phyloP scores from a whole-genome alignment of 1,140 invertebrate species.

The Megathymus violae region DNA sequence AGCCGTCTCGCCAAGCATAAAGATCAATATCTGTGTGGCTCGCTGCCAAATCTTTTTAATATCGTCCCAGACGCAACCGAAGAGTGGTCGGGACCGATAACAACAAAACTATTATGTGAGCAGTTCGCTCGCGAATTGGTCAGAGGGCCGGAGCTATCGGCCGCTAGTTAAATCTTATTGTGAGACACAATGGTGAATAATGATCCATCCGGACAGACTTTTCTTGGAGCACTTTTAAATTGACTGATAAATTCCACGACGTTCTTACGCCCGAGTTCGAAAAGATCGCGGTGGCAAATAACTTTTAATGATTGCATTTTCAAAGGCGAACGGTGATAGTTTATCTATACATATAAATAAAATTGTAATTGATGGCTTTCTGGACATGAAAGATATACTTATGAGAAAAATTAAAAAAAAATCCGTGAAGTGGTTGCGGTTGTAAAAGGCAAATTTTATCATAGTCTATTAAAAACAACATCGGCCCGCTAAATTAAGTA shows the following conservation, averaged over 20 bases:
- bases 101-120: conserved; percentile 79
- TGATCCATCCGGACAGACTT: conserved; percentile 55
- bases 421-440: conserved; percentile 44
- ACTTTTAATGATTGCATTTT: conserved; percentile 74
- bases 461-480: conserved; percentile 66
- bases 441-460: conserved; percentile 54
- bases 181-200: conserved; percentile 73
- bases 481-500: conserved; percentile 73
- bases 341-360: too few relatives aligned
- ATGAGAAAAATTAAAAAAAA: too few relatives aligned
- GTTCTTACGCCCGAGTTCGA: conserved; percentile 26
- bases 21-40: conserved; percentile 81
- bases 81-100: conserved; percentile 76
- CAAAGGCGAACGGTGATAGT: conserved; percentile 53
- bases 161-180: conserved; percentile 74
- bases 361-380: too few relatives aligned
- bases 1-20: conserved; percentile 78
- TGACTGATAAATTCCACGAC: conserved; percentile 51
- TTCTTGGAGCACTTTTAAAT: conserved; percentile 65
- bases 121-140: conserved; percentile 67
- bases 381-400: too few relatives aligned
- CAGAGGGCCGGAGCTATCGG: conserved; percentile 54
- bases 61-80: conserved; percentile 75
- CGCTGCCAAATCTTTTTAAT: conserved; percentile 83
- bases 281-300: conserved; percentile 28